A percentile compares a stretch with the other conserved stretches of the same genome.
phyloP scores from a whole-genome alignment of 2,797 vertebrate species.

The Pangasius mekongensis region DNA sequence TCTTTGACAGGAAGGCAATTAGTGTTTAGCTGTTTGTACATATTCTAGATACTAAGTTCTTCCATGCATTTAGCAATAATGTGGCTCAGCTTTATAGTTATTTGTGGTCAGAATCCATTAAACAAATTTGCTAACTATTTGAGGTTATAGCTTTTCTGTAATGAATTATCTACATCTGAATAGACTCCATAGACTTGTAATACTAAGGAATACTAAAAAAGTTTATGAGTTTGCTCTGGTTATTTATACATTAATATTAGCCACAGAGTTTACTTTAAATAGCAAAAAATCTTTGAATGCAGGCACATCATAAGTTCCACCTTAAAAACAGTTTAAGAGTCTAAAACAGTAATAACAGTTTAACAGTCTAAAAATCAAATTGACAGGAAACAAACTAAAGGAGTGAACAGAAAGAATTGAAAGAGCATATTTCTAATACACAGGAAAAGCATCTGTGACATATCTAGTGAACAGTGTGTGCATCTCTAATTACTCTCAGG shows the following conservation, averaged over 20 bases:
- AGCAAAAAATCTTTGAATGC: not conserved
- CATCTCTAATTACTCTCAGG: not conserved
- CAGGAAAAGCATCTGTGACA: not conserved
- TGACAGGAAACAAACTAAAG: not conserved
- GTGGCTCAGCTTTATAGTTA: not conserved
- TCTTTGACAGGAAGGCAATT: not conserved
- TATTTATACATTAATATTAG: not conserved
- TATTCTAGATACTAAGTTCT: not conserved
- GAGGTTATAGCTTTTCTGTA: not conserved
- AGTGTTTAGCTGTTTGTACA: not conserved
- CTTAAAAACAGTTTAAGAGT: not conserved
- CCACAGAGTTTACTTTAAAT: not conserved
- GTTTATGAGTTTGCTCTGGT: not conserved
- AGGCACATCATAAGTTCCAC: not conserved
- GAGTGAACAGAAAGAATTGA: not conserved
- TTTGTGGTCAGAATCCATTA: conserved; percentile 14
- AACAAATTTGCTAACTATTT: not conserved
- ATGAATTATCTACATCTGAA: not conserved
- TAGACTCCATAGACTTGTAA: not conserved
- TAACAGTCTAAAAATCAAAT: not conserved
- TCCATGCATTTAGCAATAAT: not conserved
- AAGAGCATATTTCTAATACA: not conserved
- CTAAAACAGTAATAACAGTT: too few relatives aligned
- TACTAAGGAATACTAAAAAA: not conserved
- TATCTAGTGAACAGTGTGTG: not conserved